Evolutionary conservation across 2,113 vertebrate species (phyloP).

Genomic region (Thunnus thynnus): DNA sequence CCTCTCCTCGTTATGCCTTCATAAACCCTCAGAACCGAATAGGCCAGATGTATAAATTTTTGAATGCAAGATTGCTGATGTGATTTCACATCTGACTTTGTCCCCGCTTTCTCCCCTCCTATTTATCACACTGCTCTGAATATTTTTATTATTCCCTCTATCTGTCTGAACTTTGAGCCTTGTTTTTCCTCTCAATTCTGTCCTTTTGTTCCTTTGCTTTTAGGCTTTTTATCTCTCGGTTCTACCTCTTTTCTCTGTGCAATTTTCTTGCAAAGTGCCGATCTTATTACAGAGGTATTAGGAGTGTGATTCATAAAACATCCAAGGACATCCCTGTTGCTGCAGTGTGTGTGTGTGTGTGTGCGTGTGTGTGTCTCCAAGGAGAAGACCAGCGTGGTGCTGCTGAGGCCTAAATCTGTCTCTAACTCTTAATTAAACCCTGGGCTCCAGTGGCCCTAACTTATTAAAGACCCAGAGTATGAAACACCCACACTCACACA

Average conservation of each 20-base stretch:
- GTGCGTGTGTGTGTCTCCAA: constrained; percentile 32
- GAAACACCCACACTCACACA: constrained; percentile 37
- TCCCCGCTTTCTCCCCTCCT: background rate
- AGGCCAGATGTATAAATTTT: constrained; percentile 35
- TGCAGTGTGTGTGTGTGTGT: constrained; percentile 23
- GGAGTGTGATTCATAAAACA: constrained; percentile 68
- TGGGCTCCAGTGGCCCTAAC: constrained; percentile 76
- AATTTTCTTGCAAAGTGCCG: constrained; percentile 6
- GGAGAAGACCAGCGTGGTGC: constrained; percentile 54
- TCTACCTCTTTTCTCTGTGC: background rate
- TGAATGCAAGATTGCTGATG: constrained; percentile 17
- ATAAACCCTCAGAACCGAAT: constrained; percentile 22
- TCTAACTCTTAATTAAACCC: constrained; percentile 81
- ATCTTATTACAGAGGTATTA: constrained; percentile 48
- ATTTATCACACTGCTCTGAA: background rate
- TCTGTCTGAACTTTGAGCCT: constrained; percentile 2
- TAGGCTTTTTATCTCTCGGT: constrained; percentile 17
- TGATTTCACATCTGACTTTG: constrained; percentile 20
- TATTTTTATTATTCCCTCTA: constrained; percentile 4
- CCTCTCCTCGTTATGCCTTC: constrained; percentile 37
- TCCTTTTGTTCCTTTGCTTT: background rate
- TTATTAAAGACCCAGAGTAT: constrained; percentile 74
- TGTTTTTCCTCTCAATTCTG: background rate
- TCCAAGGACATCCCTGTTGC: constrained; percentile 59
- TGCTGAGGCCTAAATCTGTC: constrained; percentile 75